Percentiles rank a stretch among this genome's conserved stretches.
Conservation (phyloP, 1,140 invertebrate genomes). For the Wiebesia pumilae region DNA sequence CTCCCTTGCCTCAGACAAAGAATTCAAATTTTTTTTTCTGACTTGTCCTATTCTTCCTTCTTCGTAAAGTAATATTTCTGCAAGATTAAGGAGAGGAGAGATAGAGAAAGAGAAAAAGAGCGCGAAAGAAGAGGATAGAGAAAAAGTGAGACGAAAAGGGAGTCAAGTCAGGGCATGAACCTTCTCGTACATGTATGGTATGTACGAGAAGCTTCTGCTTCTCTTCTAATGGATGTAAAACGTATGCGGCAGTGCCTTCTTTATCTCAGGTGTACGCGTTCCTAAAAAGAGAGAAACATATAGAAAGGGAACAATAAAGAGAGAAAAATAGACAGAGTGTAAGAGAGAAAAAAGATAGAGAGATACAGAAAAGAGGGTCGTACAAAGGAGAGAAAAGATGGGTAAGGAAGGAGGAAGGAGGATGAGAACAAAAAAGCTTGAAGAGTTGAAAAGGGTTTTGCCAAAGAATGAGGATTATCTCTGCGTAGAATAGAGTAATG, state of each 20-base stretch:
- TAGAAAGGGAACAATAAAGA: not conserved
- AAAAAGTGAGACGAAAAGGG: not conserved
- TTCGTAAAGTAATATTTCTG: not conserved
- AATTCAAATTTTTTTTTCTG: constrained; percentile 29
- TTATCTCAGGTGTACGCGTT: constrained; percentile 38
- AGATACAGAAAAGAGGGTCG: not conserved
- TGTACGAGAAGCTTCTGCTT: constrained; percentile 1
- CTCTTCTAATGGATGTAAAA: constrained; percentile 56
- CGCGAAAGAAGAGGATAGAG: not conserved
- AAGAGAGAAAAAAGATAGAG: not conserved
- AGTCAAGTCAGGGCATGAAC: not conserved
- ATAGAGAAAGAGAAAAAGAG: not conserved
- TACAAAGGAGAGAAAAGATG: not conserved
- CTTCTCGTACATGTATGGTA: not conserved
- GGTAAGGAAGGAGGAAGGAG: not conserved
- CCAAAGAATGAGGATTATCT: constrained; percentile 19
- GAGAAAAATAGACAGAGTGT: not conserved
- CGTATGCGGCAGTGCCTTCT: constrained; percentile 52
- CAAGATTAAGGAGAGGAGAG: not conserved
- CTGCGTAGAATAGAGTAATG: constrained; percentile 7
- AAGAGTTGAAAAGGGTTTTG: not conserved
- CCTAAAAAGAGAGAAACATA: constrained; percentile 12
- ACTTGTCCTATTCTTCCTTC: not conserved
- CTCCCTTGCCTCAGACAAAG: not conserved
- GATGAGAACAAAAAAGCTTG: not conserved